Evolutionary conservation across 2,797 vertebrate genomes (phyloP).

Genomic region (Limnodromus scolopaceus): DNA sequence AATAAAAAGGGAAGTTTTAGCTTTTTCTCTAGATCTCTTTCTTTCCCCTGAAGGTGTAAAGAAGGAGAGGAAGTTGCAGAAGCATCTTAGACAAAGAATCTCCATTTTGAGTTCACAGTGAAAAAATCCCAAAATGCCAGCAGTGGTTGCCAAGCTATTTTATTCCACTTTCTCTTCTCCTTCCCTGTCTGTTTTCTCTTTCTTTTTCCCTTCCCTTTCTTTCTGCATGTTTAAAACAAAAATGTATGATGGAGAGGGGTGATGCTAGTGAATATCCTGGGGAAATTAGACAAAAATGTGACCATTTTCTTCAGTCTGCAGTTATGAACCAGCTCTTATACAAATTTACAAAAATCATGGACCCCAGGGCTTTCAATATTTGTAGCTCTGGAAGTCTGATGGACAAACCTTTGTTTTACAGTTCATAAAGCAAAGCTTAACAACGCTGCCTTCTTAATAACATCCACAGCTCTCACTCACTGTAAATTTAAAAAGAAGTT

Average conservation of each 20-base stretch:
- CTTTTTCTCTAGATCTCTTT: not conserved
- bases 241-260: not conserved
- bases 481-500: not conserved
- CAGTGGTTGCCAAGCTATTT: not conserved
- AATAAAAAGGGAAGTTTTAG: not conserved
- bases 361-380: not conserved
- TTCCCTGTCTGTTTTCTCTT: not conserved
- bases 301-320: not conserved
- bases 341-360: not conserved
- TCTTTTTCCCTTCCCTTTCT: not conserved
- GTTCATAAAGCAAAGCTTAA: constrained; percentile 45
- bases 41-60: not conserved
- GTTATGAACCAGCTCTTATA: not conserved
- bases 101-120: not conserved
- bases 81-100: not conserved
- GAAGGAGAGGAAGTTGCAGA: not conserved
- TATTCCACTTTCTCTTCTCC: not conserved
- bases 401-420: constrained; percentile 43
- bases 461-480: not conserved
- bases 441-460: not conserved
- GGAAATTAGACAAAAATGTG: not conserved
- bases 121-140: not conserved
- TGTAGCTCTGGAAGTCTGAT: not conserved
- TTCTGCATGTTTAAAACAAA: not conserved
- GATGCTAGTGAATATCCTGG: not conserved